Evolutionary conservation across 2,888 invertebrate genomes (phyloP).

Genomic region (Allacma fusca): DNA sequence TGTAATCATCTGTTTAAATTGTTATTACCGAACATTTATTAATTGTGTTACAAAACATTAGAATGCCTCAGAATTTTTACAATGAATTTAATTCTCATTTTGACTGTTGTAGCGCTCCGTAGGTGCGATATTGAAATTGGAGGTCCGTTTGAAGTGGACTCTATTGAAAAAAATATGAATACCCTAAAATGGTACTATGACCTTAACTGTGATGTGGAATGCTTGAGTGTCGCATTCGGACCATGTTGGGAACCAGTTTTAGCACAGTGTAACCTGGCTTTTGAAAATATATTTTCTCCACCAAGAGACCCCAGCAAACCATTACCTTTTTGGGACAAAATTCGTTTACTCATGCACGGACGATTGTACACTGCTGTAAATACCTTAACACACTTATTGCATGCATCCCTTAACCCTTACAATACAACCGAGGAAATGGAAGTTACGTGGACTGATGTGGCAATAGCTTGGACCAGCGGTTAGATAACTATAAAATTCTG

Average conservation of each 20-base stretch:
- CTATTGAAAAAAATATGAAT: constrained; percentile 91
- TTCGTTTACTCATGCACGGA: constrained; percentile 90
- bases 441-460: constrained; percentile 90
- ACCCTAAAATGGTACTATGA: constrained; percentile 98
- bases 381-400: constrained; percentile 88
- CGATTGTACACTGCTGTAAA: constrained; percentile 86
- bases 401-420: constrained; percentile 96
- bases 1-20: too few species aligned
- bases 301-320: constrained; percentile 93
- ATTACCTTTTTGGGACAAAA: constrained; percentile 97
- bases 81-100: neutral
- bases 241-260: constrained; percentile 99
- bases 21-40: neutral
- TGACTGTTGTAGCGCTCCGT: constrained; percentile 70
- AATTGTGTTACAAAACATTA: neutral
- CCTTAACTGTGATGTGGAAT: constrained; percentile 89
- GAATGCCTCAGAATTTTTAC: neutral
- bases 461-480: constrained; percentile 96
- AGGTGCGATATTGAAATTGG: constrained; percentile 82
- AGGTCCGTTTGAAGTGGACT: constrained; percentile 81
- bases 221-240: constrained; percentile 92
- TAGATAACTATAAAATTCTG: neutral
- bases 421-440: constrained; percentile 99
- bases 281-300: constrained; percentile 85
- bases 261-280: constrained; percentile 86